Base-by-base conservation (phyloP, 2,888 invertebrate genomes). In the Aspidiotus rigidus region DNA sequence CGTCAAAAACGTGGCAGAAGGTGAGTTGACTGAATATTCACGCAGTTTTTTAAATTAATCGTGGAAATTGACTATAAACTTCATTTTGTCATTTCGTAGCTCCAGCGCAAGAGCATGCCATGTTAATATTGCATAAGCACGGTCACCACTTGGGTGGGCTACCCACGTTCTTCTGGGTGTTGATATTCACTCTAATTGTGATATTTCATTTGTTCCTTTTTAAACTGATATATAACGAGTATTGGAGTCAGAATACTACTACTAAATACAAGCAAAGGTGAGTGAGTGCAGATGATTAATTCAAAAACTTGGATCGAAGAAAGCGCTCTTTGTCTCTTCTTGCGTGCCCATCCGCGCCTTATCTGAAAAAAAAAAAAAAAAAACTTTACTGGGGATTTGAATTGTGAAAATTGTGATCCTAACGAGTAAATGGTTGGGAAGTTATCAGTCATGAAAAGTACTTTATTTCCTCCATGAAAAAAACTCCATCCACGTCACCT, bases 151-250 rank as follows among this genome's bases (percentile, higher is more conserved):
- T 93, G 73, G 93, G 93, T 49, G 94, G 94, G 0, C 80, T 96
- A 71, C 94, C 95, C 57, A 89, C 90, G 0, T 80, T 93, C 61
- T 94, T 96, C 79, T 96, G 95, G 95, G 86, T 93, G 61, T 87
- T 91, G 72, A 88, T 96, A 73, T 88, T 89, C 77, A 85, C 89
- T 76, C 83, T 95, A 73, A 90, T 96, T 74, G 83, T 93, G 71
- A 84, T 93, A 74, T 96, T 96, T 81, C 95, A 96, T 80, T 81
- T 94, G 75, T 95, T 96, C 81, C 83, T 96, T 41, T 90, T 90
- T 80, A 92, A 93, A 79, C 83, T 95, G 74, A 89, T 96, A 73
- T 89, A 90, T 80, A 91, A 89, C 75, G 93, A 93, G 77, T 93
- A 91, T 78, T 92, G 90, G 77, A 86, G 86, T 74, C 84, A 85